Conservation (phyloP, 2,113 vertebrate species). For the Melanerpes aurifrons region DNA sequence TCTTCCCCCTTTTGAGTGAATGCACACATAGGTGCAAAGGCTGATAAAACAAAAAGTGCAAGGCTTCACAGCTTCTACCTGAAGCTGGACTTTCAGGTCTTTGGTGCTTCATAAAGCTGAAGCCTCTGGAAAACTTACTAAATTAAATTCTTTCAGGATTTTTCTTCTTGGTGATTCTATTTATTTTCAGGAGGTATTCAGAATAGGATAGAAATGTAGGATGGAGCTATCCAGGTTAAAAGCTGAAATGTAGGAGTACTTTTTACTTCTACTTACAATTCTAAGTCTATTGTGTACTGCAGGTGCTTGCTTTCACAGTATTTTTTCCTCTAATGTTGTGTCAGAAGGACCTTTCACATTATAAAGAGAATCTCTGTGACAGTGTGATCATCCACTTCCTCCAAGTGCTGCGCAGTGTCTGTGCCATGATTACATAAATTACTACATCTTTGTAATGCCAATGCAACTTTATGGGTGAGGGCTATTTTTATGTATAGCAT, state of each 20-base stretch:
- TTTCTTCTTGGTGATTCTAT: background rate
- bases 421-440: conserved; percentile 24
- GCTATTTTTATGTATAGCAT: conserved; percentile 60
- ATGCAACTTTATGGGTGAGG: conserved; percentile 45
- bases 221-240: background rate
- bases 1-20: background rate
- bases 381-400: background rate
- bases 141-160: background rate
- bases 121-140: background rate
- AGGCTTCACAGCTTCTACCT: background rate
- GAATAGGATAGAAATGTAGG: background rate
- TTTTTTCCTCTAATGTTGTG: background rate
- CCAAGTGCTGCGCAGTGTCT: background rate
- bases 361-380: conserved; percentile 45
- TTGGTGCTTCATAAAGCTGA: background rate
- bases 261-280: background rate
- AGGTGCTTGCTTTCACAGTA: background rate
- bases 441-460: conserved; percentile 52
- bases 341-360: conserved; percentile 11
- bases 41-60: background rate
- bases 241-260: background rate
- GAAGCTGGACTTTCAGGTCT: background rate
- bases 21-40: background rate
- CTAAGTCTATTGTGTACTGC: background rate
- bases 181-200: background rate